A percentile compares a stretch with the other conserved stretches of the same genome.
Conservation (phyloP, 2,888 invertebrate species). For the Dryococelus australis region DNA sequence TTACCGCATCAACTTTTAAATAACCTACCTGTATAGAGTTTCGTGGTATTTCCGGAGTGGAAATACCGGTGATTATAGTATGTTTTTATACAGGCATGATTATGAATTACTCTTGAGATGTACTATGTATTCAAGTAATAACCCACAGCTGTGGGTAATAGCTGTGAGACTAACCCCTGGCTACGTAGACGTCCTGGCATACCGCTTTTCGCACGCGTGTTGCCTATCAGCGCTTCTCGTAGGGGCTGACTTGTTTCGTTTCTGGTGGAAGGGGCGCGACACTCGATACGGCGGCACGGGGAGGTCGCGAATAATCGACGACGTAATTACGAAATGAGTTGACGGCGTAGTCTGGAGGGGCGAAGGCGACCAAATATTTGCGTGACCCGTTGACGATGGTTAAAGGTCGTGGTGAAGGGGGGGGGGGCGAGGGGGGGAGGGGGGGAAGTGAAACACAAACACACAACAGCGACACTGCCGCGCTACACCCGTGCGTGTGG, state of each 20-base stretch:
- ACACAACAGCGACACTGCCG: not conserved
- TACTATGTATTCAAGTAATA: too few species aligned
- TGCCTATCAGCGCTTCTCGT: not conserved
- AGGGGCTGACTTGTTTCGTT: not conserved
- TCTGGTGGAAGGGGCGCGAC: not conserved
- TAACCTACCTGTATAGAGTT: too few species aligned
- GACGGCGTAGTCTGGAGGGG: not conserved
- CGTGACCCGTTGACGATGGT: not conserved
- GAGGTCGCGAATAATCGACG: not conserved
- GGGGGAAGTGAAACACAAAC: not conserved
- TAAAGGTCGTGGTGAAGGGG: too few species aligned
- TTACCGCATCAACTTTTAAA: too few species aligned
- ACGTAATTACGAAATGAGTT: conserved; percentile 16
- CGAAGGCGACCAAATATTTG: not conserved
- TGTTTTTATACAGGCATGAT: too few species aligned
- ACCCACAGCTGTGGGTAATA: too few species aligned
- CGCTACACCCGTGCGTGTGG: not conserved
- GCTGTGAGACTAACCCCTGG: not conserved
- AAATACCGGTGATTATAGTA: too few species aligned
- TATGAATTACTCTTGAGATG: too few species aligned
- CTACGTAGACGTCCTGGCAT: not conserved
- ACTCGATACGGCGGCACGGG: not conserved
- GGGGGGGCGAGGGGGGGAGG: not conserved
- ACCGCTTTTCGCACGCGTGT: not conserved
- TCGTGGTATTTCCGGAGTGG: too few species aligned